Evolutionary conservation across 2,797 vertebrate species (phyloP).

Genomic region (Ciconia nigra): DNA sequence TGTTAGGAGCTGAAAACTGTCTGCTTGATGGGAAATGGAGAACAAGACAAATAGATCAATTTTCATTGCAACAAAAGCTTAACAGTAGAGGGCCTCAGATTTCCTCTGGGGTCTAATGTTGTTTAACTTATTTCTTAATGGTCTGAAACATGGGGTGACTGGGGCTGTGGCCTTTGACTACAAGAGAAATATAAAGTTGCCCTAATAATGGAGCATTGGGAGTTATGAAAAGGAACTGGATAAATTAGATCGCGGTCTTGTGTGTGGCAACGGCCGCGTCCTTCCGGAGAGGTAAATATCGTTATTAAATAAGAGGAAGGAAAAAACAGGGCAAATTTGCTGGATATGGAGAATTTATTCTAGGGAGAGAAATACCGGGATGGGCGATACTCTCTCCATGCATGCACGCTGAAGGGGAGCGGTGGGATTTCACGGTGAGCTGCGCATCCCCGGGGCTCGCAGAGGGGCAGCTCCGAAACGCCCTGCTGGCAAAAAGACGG

Average conservation of each 20-base stretch:
- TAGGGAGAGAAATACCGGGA: rapidly evolving
- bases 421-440: neutral
- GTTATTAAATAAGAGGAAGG: neutral
- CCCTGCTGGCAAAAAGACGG: rapidly evolving
- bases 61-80: conserved; percentile 47
- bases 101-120: conserved; percentile 53
- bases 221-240: conserved; percentile 17
- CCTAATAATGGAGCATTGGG: neutral
- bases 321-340: neutral
- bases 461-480: neutral
- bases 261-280: neutral
- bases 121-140: conserved; percentile 60
- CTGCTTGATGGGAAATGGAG: neutral
- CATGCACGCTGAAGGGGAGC: rapidly evolving
- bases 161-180: neutral
- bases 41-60: conserved; percentile 55
- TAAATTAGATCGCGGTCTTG: neutral
- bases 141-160: neutral
- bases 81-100: conserved; percentile 18
- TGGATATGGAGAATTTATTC: neutral
- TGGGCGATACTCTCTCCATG: rapidly evolving
- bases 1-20: neutral
- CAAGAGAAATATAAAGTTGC: conserved; percentile 15
- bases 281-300: neutral
- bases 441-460: rapidly evolving